These are phyloP conservation scores for Papilio aristodemus DNA, from an alignment of 1,140 invertebrate genomes.

Conservation along the genomic window DNA sequence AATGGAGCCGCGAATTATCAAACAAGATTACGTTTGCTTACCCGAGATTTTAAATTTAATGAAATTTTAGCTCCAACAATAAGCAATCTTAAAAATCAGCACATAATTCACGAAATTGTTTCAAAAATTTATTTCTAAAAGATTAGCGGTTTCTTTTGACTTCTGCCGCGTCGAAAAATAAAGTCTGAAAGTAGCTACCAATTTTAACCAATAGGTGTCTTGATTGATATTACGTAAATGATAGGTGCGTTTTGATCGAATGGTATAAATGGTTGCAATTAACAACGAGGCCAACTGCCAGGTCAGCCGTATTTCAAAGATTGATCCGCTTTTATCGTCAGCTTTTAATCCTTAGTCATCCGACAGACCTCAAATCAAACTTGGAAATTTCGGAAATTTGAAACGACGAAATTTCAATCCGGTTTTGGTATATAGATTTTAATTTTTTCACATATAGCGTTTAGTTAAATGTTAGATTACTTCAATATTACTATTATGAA, in stretches of 20 bases:
- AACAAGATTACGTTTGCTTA: constrained; percentile 69
- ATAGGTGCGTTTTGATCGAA: not conserved
- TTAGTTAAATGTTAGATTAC: not conserved
- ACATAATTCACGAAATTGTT: not conserved
- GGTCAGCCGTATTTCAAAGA: constrained; percentile 8
- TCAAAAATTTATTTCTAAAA: not conserved
- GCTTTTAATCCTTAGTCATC: constrained; percentile 16
- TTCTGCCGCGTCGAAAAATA: too few relatives aligned
- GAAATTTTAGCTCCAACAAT: constrained; percentile 16
- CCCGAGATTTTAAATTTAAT: constrained; percentile 56
- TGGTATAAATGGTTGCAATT: constrained; percentile 6
- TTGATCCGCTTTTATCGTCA: constrained; percentile 17
- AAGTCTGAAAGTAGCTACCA: not conserved
- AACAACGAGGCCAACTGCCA: not conserved
- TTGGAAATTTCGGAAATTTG: not conserved
- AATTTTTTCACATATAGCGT: not conserved
- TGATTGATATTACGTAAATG: not conserved
- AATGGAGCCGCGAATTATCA: constrained; percentile 71
- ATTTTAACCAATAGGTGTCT: too few relatives aligned
- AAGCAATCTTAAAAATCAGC: not conserved
- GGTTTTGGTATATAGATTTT: not conserved
- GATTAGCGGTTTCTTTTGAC: not conserved
- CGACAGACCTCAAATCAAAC: not conserved
- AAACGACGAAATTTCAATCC: constrained; percentile 6
- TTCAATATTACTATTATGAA: too few relatives aligned